A percentile compares a stretch with the other conserved stretches of the same genome.
Evolutionary conservation across 2,888 invertebrate species (phyloP).

Genomic region (Drosophila meridionalis): DNA sequence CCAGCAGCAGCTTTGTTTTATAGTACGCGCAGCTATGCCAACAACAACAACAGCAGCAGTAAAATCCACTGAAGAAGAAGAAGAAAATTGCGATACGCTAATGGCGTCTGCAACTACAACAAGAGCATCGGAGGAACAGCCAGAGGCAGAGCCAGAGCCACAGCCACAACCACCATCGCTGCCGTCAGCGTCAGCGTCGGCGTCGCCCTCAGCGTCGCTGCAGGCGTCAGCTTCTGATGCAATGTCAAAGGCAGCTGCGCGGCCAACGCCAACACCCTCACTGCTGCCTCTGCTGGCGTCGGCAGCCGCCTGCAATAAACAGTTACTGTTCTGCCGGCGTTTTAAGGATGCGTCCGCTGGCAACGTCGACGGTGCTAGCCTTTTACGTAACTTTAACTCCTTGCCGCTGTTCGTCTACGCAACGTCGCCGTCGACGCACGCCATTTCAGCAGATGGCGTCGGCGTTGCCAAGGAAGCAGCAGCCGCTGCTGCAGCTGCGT

Average conservation of each 20-base stretch:
- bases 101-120: slow-evolving; percentile 57
- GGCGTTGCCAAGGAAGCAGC: slow-evolving; percentile 80
- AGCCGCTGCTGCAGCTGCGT: slow-evolving; percentile 60
- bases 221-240: slow-evolving; percentile 21
- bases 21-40: slow-evolving; percentile 72
- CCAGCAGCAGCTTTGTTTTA: slow-evolving; percentile 55
- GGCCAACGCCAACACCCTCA: slow-evolving; percentile 54
- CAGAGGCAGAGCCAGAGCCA: background rate
- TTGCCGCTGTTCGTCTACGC: slow-evolving; percentile 82
- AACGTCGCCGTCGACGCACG: slow-evolving; percentile 81
- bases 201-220: slow-evolving; percentile 9
- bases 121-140: slow-evolving; percentile 30
- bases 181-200: slow-evolving; percentile 13
- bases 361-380: slow-evolving; percentile 49
- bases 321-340: slow-evolving; percentile 81
- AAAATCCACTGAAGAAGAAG: slow-evolving; percentile 43
- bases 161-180: slow-evolving; percentile 13
- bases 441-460: slow-evolving; percentile 82
- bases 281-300: slow-evolving; percentile 62
- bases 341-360: slow-evolving; percentile 72
- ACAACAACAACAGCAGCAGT: slow-evolving; percentile 60
- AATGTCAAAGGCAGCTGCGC: slow-evolving; percentile 25
- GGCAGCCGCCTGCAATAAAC: slow-evolving; percentile 70
- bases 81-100: slow-evolving; percentile 65
- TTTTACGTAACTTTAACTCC: slow-evolving; percentile 81